phyloP scores from a whole-genome alignment of 35 echinoderm and acorn worm species.

The Holothuria glaberrima region DNA sequence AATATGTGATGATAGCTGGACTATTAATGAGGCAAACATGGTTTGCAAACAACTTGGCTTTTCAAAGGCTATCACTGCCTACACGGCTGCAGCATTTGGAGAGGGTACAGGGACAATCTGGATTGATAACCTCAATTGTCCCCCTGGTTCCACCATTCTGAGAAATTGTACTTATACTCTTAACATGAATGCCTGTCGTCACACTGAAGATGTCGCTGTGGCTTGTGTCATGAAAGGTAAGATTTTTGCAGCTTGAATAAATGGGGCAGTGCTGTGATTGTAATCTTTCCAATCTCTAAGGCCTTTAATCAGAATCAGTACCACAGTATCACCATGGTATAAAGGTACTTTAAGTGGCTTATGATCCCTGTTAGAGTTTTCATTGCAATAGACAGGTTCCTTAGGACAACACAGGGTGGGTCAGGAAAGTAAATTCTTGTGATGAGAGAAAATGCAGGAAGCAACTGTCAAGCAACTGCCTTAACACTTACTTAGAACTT shows the following conservation, averaged over 20 bases:
- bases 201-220: constrained; percentile 10
- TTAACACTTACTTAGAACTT: too few species aligned
- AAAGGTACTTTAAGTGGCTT: too few species aligned
- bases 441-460: too few species aligned
- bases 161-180: neutral
- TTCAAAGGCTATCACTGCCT: neutral
- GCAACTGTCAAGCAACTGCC: too few species aligned
- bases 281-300: too few species aligned
- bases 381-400: too few species aligned
- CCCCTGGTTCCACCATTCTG: neutral
- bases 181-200: neutral
- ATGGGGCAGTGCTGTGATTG: too few species aligned
- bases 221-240: constrained; percentile 28
- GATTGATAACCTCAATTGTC: neutral
- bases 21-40: neutral
- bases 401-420: too few species aligned
- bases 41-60: constrained; percentile 24
- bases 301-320: too few species aligned
- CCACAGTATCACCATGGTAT: too few species aligned
- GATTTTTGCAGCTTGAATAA: neutral
- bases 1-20: constrained; percentile 15
- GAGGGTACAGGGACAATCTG: constrained; percentile 9
- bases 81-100: neutral
- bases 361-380: too few species aligned
- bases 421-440: too few species aligned